Evolutionary conservation across 2,113 vertebrate species (phyloP).

Genomic region (Gavialis gangeticus): DNA sequence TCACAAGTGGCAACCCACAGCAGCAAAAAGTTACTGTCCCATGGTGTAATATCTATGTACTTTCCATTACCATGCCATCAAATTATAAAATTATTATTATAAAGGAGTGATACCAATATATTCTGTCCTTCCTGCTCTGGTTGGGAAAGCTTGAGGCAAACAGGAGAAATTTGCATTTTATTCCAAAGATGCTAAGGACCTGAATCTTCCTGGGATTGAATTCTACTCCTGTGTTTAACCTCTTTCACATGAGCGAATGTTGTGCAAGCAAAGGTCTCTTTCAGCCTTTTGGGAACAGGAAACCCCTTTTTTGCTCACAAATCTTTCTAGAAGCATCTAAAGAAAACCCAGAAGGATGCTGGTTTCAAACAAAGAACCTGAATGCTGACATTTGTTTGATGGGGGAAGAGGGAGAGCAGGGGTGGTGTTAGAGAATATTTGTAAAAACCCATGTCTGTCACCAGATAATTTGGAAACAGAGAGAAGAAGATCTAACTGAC

Average conservation of each 20-base stretch:
- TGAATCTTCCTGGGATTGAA: neutral
- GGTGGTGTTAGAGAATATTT: neutral
- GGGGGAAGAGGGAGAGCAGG: neutral
- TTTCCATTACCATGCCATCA: neutral
- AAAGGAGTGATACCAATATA: constrained; percentile 14
- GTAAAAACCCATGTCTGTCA: neutral
- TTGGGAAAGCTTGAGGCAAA: neutral
- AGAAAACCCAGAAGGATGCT: neutral
- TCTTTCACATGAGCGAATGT: neutral
- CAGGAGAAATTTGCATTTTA: neutral
- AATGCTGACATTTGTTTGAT: neutral
- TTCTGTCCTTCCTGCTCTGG: neutral
- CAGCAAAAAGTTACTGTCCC: too few relatives aligned
- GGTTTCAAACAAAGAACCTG: neutral
- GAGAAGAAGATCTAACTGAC: neutral
- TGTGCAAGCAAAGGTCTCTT: neutral
- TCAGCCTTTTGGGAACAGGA: neutral
- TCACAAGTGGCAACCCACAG: too few relatives aligned
- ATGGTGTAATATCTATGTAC: neutral
- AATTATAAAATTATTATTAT: constrained; percentile 13
- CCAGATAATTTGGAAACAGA: neutral
- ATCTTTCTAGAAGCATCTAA: neutral
- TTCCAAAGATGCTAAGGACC: neutral
- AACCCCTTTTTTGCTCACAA: neutral
- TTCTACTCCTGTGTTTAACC: neutral